These are phyloP conservation scores for Bellardia bayeri DNA, from an alignment of 2,888 invertebrate genomes.

Conservation along the genomic window DNA sequence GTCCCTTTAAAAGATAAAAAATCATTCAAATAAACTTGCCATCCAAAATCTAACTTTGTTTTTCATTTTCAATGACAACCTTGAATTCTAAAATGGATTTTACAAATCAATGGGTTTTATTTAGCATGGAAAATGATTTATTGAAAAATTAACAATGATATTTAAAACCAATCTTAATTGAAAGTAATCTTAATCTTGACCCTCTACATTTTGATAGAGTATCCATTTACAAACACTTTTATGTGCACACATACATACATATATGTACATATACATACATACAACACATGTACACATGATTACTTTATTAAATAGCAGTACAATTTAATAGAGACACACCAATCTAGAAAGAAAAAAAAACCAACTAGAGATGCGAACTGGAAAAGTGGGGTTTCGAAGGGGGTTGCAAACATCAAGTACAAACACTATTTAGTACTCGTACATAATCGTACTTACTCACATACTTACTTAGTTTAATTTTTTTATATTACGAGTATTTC, in stretches of 20 bases:
- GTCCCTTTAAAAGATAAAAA: neutral
- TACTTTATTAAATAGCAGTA: slow-evolving; percentile 53
- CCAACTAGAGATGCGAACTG: neutral
- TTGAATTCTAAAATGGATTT: slow-evolving; percentile 54
- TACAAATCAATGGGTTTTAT: slow-evolving; percentile 31
- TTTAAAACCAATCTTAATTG: slow-evolving; percentile 72
- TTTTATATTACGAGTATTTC: slow-evolving; percentile 24
- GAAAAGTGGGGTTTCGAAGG: neutral
- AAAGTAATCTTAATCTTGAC: slow-evolving; percentile 73
- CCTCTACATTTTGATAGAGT: slow-evolving; percentile 67
- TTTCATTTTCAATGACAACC: slow-evolving; percentile 37
- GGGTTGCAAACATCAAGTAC: slow-evolving; percentile 50
- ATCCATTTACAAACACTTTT: slow-evolving; percentile 41
- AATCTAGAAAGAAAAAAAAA: slow-evolving; percentile 25
- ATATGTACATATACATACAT: neutral
- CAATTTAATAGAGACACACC: slow-evolving; percentile 50
- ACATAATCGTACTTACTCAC: slow-evolving; percentile 16
- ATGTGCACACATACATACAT: neutral
- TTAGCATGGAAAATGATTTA: slow-evolving; percentile 37
- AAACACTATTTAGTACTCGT: slow-evolving; percentile 32
- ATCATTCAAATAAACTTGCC: neutral
- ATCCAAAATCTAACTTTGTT: slow-evolving; percentile 13
- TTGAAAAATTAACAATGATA: slow-evolving; percentile 52
- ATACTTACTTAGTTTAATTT: slow-evolving; percentile 22
- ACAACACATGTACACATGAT: slow-evolving; percentile 22